Evolutionary conservation across 2,797 vertebrate genomes (phyloP).

Genomic region (Pseudochaenichthys georgianus): DNA sequence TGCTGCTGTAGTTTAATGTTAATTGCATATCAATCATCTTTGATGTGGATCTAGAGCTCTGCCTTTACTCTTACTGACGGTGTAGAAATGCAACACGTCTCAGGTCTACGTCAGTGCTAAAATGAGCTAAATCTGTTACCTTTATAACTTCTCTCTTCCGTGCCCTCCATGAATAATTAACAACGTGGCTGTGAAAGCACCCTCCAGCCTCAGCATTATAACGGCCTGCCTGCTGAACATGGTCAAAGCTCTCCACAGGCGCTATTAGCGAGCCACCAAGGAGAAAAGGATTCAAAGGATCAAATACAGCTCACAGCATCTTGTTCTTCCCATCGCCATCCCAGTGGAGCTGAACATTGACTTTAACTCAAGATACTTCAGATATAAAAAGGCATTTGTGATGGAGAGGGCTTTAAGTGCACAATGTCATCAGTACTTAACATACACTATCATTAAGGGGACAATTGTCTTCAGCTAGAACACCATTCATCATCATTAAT

Average conservation of each 20-base stretch:
- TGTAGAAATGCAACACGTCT: conserved; percentile 22
- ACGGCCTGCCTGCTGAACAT: conserved; percentile 28
- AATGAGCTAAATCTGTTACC: conserved; percentile 70
- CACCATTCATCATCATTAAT: conserved; percentile 59
- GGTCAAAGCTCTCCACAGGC: conserved; percentile 35
- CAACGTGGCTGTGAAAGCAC: conserved; percentile 63
- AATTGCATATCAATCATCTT: not conserved
- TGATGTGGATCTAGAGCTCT: not conserved
- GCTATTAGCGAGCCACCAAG: conserved; percentile 11
- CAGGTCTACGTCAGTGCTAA: conserved; percentile 35
- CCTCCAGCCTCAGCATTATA: conserved; percentile 55
- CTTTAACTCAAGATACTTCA: conserved; percentile 31
- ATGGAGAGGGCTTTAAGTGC: conserved; percentile 37
- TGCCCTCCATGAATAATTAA: conserved; percentile 81
- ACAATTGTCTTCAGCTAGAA: conserved; percentile 40
- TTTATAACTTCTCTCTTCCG: conserved; percentile 60
- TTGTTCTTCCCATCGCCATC: not conserved
- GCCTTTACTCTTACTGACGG: conserved; percentile 9
- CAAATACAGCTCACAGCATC: conserved; percentile 27
- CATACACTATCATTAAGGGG: conserved; percentile 56
- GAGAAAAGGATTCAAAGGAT: conserved; percentile 21
- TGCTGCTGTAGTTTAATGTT: not conserved
- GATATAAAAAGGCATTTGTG: conserved; percentile 20
- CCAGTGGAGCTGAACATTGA: conserved; percentile 6
- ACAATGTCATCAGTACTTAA: conserved; percentile 46